Evolutionary conservation across 92 coral and sea anemone genomes (phyloP), one percentile per base, ranked within the genome.

Genomic region (Parazoanthus swiftii): DNA sequence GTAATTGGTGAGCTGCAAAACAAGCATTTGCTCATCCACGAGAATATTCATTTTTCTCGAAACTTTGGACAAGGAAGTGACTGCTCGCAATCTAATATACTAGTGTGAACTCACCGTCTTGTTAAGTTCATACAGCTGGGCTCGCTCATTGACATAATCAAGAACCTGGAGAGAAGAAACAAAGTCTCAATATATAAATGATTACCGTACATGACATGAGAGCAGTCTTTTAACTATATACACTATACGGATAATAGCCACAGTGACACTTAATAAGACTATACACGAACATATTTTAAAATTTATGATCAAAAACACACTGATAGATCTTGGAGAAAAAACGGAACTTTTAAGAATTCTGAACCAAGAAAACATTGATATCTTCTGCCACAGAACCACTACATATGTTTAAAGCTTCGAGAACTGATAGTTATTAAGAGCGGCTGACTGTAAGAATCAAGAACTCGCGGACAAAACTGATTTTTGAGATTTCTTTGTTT

Each of bases 81-180:
- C 35, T 71, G 37, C 3, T 5, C 8, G 16, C 76, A 71, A 39
- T 71, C 36, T 8, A 71, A 18, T 0, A 59, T 6, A 29, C 33
- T 29, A 8, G 20, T 8, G 59, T 54, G 20, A 54, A 86, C 91
- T 89, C 58, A 97, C 99, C 21, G 96, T 94, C 86, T 97, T 97
- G 91, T 95, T 97, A 25, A 97, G 97, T 88, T 97, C 99, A 39
- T 97, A 97, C 77, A 95, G 93, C 81, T 95, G 93, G 63, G 99
- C 99, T 77, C 99, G 94, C 81, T 97, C 99, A 13, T 92, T 96
- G 14, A 97, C 99, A 77, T 97, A 97, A 89, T 97, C 99, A 92
- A 97, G 86, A 25, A 97, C 99, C 99, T 97, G 35, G 63, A 82
- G 56, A 43, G 65, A 1, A n/a, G 16, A 39, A 63, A 39, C 26